Conservation (phyloP, 2,113 vertebrate species). For the Anser brachyrhynchus region DNA sequence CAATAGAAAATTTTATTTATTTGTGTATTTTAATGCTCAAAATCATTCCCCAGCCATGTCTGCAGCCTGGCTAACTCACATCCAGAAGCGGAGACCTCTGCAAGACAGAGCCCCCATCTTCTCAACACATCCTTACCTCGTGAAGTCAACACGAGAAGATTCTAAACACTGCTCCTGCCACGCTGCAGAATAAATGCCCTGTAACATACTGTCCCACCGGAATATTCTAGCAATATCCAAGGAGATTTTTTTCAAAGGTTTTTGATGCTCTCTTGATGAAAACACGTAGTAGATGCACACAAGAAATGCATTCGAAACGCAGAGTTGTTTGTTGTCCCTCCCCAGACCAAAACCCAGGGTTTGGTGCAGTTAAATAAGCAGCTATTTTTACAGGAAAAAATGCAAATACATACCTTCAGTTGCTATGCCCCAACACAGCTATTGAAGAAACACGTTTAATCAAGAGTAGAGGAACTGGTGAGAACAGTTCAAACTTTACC, state of each 20-base stretch:
- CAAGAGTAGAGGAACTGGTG: background rate
- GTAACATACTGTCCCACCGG: fast-evolving
- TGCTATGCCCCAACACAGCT: background rate
- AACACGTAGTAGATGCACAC: background rate
- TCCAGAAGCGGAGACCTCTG: background rate
- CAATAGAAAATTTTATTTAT: background rate
- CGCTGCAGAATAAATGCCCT: background rate
- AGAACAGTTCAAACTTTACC: background rate
- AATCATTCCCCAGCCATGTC: fast-evolving
- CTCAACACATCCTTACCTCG: background rate
- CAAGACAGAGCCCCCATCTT: background rate
- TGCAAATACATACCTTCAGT: background rate
- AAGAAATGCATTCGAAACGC: background rate
- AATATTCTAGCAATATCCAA: background rate
- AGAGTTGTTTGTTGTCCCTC: background rate
- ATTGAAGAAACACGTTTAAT: background rate
- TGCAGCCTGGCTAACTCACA: background rate
- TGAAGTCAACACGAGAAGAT: background rate
- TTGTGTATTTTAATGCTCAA: background rate
- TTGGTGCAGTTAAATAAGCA: background rate
- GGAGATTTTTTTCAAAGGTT: background rate
- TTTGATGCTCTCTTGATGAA: background rate
- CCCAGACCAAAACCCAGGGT: background rate
- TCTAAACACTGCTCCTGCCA: background rate
- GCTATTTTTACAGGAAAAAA: background rate